phyloP scores from a whole-genome alignment of 2,113 vertebrate species.

The Takifugu bimaculatus region DNA sequence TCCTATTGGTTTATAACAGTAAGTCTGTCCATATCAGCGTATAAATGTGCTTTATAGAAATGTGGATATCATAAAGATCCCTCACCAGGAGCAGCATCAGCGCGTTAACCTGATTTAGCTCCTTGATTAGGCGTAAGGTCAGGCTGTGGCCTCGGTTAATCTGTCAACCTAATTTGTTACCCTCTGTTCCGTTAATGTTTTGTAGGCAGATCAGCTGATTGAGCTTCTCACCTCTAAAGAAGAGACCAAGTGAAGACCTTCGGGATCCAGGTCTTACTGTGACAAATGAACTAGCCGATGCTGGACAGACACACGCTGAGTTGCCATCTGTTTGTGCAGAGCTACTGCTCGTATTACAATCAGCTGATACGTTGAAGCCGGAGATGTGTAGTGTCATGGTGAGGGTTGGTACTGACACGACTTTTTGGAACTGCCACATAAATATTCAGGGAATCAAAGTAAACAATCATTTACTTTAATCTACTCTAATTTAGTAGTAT shows the following conservation, averaged over 20 bases:
- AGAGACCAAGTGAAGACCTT: conserved; percentile 48
- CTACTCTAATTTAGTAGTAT: no score
- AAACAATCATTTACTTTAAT: neutral
- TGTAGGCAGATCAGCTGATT: conserved; percentile 74
- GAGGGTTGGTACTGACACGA: conserved; percentile 1
- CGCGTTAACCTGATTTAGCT: neutral
- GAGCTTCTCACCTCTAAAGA: conserved; percentile 68
- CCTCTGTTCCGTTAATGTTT: conserved; percentile 4
- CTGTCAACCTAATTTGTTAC: conserved; percentile 6
- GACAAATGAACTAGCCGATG: neutral
- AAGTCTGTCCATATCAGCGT: conserved; percentile 42
- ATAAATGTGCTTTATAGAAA: neutral
- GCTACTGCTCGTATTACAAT: conserved; percentile 9
- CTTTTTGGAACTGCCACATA: neutral
- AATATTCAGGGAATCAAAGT: neutral
- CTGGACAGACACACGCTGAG: neutral
- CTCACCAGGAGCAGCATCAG: neutral
- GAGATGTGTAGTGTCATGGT: neutral
- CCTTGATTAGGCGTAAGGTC: neutral
- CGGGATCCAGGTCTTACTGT: neutral
- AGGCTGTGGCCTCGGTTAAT: neutral
- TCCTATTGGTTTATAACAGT: conserved; percentile 98
- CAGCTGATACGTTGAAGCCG: neutral
- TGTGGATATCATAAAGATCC: neutral
- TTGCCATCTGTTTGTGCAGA: neutral